phyloP scores from a whole-genome alignment of 2,888 invertebrate genomes.

The Heliconius ethilla region DNA sequence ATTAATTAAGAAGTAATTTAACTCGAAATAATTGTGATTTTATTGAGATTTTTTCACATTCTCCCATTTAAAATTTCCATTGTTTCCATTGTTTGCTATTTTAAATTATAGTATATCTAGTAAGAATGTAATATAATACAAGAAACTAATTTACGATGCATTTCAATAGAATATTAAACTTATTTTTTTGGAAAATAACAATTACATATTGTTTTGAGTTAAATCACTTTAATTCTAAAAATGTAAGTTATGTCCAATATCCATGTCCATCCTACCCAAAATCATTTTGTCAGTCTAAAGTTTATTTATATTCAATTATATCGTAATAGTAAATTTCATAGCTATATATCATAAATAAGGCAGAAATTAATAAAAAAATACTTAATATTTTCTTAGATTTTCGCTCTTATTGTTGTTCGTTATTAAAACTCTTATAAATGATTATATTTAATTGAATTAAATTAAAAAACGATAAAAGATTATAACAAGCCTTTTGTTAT shows the following conservation, averaged over 20 bases:
- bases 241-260: not conserved
- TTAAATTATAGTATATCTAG: not conserved
- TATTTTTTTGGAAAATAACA: not conserved
- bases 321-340: not conserved
- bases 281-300: not conserved
- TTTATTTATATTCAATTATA: not conserved
- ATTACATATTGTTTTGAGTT: not conserved
- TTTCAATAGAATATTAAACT: not conserved
- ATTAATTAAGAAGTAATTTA: not conserved
- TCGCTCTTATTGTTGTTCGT: constrained; percentile 12
- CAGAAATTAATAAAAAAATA: constrained; percentile 5
- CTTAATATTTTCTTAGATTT: constrained; percentile 22
- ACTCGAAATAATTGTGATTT: not conserved
- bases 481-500: constrained; percentile 2
- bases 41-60: not conserved
- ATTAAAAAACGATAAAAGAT: not conserved
- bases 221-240: not conserved
- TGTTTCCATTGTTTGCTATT: not conserved
- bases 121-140: not conserved
- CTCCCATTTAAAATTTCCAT: not conserved
- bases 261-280: not conserved
- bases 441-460: not conserved
- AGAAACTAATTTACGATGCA: not conserved
- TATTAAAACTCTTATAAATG: constrained; percentile 11
- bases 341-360: not conserved